Conservation (phyloP, 2,888 invertebrate species). For the Belgica antarctica region DNA sequence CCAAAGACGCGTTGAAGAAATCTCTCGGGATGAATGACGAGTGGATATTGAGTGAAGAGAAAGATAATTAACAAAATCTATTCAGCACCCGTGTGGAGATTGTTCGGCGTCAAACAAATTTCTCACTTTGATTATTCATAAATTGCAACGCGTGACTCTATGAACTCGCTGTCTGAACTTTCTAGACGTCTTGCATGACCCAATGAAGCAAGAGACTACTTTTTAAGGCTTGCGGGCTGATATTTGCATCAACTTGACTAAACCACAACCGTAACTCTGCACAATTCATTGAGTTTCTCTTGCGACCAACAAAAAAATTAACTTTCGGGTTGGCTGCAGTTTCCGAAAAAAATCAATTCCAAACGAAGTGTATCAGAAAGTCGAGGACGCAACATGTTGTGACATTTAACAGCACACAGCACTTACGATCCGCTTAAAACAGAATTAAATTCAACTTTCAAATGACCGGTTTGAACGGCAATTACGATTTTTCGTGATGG, state of each 20-base stretch:
- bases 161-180: too few species aligned
- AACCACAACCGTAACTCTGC: too few species aligned
- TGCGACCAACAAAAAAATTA: neutral
- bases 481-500: neutral
- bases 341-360: neutral
- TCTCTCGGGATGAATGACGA: too few species aligned
- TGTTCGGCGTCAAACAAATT: neutral
- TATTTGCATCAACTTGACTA: too few species aligned
- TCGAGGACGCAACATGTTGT: neutral
- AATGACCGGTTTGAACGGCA: neutral
- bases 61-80: too few species aligned
- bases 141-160: neutral
- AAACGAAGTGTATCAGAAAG: neutral
- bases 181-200: too few species aligned
- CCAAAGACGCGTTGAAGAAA: too few species aligned
- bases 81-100: neutral
- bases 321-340: neutral
- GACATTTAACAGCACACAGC: neutral
- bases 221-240: too few species aligned
- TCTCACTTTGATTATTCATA: neutral
- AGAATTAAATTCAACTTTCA: constrained; percentile 11
- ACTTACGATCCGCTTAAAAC: neutral
- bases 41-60: too few species aligned
- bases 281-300: neutral
- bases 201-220: too few species aligned